Base-by-base conservation (phyloP, 2,888 invertebrate genomes). In the Rotaria sp. region DNA sequence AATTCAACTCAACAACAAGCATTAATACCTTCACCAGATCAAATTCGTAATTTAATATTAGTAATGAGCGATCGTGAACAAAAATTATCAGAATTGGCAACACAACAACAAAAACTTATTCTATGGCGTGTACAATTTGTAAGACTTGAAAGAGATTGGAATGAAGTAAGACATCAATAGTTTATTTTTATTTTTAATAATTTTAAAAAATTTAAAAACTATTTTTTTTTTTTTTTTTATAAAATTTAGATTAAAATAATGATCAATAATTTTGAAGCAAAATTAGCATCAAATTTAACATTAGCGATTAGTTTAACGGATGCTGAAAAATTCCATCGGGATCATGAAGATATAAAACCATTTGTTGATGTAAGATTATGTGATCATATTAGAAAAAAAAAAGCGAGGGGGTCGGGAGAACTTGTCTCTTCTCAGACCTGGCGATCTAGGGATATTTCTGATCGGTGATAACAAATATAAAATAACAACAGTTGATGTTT, bases 191-290 rank as follows among this genome's bases (percentile, higher is more conserved):
- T 18, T 5, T 50, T 18, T 8, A 11, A 13, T 45, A 13, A 67
- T n/a, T 67, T 30, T 30, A 11, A 35, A 13, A 45, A 80, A 0
- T 15, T 1, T n/a, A n/a, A n/a, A n/a, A n/a, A n/a, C n/a, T n/a
- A n/a, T n/a, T n/a, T n/a, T n/a, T 5, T 35, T 13, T n/a, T 26
- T 41, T 67, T 67, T 35, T 30, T n/a, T 59, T 30, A 1, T 59
- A 11, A 24, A 13, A 5, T 80, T 80, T 45, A 80, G 80, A 80
- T 80, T n/a, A 45, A 41, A 80, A 80, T 26, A 21, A 45, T 80
- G 80, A 45, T 80, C 15, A 80, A 80, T 80, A 80, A 80, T 80
- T 80, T 80, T 80, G 80, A 80, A 80, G 18, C n/a, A 3, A 80
- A 80, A 80, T 45, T 80, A 41, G 41, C 80, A 5, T 80, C 80